Conservation (phyloP, 1,140 invertebrate species). For the Vanessa tameamea region DNA sequence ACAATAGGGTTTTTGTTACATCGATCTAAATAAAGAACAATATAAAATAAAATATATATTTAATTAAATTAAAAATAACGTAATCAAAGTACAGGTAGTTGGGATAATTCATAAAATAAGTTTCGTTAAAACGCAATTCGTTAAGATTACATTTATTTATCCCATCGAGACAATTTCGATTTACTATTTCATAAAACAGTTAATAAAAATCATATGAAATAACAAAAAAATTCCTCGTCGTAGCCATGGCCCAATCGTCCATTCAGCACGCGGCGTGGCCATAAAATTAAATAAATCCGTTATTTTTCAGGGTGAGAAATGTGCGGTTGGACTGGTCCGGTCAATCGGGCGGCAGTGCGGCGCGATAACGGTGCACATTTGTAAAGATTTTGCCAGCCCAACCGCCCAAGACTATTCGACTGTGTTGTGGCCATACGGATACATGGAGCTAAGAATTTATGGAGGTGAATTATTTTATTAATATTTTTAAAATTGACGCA, state of each 20-base stretch:
- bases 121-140: not conserved
- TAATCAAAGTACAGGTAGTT: too few relatives aligned
- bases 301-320: conserved; percentile 79
- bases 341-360: conserved; percentile 71
- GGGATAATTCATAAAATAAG: not conserved
- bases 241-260: conserved; percentile 58
- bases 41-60: too few relatives aligned
- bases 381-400: conserved; percentile 75
- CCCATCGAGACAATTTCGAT: not conserved
- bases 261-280: conserved; percentile 74
- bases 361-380: conserved; percentile 76
- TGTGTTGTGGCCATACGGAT: conserved; percentile 66
- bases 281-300: conserved; percentile 80
- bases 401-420: conserved; percentile 62
- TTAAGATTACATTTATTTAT: not conserved
- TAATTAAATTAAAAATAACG: too few relatives aligned
- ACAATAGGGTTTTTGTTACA: too few relatives aligned
- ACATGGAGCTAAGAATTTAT: conserved; percentile 41
- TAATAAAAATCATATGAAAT: conserved; percentile 18
- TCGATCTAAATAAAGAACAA: too few relatives aligned
- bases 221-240: conserved; percentile 36
- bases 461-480: too few relatives aligned
- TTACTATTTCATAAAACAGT: conserved; percentile 6
- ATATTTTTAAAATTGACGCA: too few relatives aligned
- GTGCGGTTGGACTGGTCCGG: conserved; percentile 55